phyloP scores from a whole-genome alignment of 2,113 vertebrate genomes.

The Pungitius pungitius region DNA sequence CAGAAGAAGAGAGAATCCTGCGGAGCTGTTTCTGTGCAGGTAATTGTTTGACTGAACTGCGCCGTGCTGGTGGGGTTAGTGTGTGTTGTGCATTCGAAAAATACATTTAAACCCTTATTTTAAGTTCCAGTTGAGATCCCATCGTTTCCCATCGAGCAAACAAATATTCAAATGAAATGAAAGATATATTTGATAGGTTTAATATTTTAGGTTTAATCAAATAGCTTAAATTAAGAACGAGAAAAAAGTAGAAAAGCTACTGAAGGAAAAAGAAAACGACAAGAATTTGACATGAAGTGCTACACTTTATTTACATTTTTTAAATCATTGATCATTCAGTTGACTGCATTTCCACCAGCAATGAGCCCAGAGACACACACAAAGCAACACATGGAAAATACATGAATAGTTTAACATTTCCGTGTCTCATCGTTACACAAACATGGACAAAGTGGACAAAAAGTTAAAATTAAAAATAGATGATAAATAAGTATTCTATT shows the following conservation, averaged over 20 bases:
- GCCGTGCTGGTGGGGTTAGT: neutral
- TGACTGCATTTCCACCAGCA: neutral
- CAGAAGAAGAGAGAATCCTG: neutral
- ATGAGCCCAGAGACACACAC: neutral
- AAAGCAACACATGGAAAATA: neutral
- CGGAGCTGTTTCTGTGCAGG: slow-evolving; percentile 3
- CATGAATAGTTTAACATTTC: slow-evolving; percentile 35
- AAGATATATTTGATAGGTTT: neutral
- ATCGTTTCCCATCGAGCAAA: neutral
- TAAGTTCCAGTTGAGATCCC: neutral
- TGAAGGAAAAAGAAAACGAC: neutral
- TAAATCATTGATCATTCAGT: neutral
- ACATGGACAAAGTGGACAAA: slow-evolving; percentile 25
- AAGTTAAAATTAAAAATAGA: slow-evolving; percentile 65
- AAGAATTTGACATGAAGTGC: neutral
- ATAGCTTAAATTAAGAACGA: neutral
- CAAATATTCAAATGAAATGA: neutral
- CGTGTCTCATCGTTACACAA: slow-evolving; percentile 12
- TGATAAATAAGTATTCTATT: slow-evolving; percentile 49
- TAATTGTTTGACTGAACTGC: slow-evolving; percentile 20
- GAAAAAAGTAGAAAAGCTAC: neutral
- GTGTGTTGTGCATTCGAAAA: neutral
- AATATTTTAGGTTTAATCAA: neutral
- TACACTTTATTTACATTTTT: slow-evolving; percentile 3
- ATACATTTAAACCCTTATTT: neutral